These are phyloP conservation scores for Zosterops hypoxanthus DNA, from an alignment of 2,113 vertebrate species.

Conservation along the genomic window DNA sequence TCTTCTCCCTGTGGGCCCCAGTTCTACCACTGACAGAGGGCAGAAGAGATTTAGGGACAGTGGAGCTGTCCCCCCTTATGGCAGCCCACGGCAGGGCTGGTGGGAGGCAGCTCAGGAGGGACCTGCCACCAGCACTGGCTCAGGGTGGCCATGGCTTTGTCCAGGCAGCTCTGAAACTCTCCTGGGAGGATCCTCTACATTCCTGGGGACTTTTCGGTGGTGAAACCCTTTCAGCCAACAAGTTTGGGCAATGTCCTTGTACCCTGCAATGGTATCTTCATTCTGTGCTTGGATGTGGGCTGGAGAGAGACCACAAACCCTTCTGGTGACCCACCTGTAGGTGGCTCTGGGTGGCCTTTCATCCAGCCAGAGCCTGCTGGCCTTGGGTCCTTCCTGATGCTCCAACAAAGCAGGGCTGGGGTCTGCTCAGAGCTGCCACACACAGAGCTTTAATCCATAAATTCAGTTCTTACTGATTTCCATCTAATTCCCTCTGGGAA, in stretches of 20 bases:
- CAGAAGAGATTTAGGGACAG: neutral
- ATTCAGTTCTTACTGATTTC: neutral
- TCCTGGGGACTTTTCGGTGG: neutral
- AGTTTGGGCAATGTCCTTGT: neutral
- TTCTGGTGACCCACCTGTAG: neutral
- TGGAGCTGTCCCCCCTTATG: accelerated
- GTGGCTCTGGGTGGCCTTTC: neutral
- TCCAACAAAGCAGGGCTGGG: neutral
- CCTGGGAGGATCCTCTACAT: neutral
- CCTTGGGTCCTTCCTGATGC: neutral
- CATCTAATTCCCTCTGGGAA: neutral
- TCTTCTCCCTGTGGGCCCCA: neutral
- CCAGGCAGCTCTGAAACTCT: neutral
- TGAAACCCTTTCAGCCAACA: neutral
- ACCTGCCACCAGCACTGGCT: neutral
- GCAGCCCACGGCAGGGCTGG: neutral
- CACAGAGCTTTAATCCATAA: neutral
- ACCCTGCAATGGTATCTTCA: neutral
- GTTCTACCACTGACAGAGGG: neutral
- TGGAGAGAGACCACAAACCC: neutral
- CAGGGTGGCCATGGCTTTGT: neutral
- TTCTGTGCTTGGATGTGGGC: neutral
- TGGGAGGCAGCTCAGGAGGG: neutral
- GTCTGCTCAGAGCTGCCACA: neutral
- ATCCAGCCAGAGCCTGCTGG: neutral